Percentiles rank a stretch among this genome's conserved stretches.
phyloP scores from a whole-genome alignment of 2,888 invertebrate genomes.

The Melitaea athalia region DNA sequence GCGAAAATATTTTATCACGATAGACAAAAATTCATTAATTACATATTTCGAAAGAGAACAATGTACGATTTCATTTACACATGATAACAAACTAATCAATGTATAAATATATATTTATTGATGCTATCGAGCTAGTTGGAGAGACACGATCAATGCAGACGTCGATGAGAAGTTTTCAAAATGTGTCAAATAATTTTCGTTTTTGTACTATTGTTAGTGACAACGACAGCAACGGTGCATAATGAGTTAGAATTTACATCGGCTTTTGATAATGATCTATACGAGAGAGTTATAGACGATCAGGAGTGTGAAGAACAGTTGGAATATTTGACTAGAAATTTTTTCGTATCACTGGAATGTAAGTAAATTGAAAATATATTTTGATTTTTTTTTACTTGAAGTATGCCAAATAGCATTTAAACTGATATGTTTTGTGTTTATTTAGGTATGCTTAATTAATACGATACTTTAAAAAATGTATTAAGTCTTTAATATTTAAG shows the following conservation, averaged over 20 bases:
- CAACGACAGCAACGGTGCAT: background rate
- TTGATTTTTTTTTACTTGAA: background rate
- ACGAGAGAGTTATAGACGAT: conserved; percentile 53
- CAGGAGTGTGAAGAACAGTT: conserved; percentile 50
- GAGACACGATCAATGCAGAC: background rate
- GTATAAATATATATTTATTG: background rate
- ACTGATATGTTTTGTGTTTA: too few relatives aligned
- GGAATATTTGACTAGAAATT: background rate
- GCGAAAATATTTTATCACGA: too few relatives aligned
- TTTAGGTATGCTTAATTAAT: too few relatives aligned
- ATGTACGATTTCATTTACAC: background rate
- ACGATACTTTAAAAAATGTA: too few relatives aligned
- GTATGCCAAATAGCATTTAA: background rate
- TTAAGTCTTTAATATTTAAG: too few relatives aligned
- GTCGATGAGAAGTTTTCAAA: background rate
- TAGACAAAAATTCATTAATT: too few relatives aligned
- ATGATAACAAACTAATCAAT: background rate
- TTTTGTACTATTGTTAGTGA: background rate
- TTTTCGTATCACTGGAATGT: background rate
- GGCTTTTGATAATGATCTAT: conserved; percentile 53
- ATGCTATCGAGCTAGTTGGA: background rate
- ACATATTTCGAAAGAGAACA: background rate
- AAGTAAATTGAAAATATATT: background rate
- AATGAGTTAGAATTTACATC: conserved; percentile 8
- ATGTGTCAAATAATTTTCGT: background rate